Conservation (phyloP, 2,888 invertebrate species). For the Uropetala carovei region DNA sequence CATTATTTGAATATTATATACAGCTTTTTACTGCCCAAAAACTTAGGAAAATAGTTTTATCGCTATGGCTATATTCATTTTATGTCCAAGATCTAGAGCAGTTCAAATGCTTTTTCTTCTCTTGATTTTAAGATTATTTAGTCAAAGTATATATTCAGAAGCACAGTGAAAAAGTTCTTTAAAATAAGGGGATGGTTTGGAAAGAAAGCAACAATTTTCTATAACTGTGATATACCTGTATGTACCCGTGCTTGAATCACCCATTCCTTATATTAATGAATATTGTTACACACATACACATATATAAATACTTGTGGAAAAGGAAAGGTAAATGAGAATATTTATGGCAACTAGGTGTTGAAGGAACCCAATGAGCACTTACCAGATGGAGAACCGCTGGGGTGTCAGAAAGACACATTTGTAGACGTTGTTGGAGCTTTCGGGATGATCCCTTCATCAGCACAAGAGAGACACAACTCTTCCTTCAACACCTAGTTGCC, state of each 20-base stretch:
- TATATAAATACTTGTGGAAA: no score
- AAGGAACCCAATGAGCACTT: no score
- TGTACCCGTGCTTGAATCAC: constrained; percentile 51
- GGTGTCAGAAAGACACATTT: no score
- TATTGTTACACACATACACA: background rate
- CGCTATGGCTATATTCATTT: background rate
- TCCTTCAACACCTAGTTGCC: no score
- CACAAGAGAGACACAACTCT: no score
- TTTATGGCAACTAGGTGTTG: no score
- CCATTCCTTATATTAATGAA: constrained; percentile 61
- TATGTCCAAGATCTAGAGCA: background rate
- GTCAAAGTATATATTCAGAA: background rate
- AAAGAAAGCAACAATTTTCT: constrained; percentile 39
- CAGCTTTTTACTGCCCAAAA: background rate
- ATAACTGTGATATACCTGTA: constrained; percentile 62
- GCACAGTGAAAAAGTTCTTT: background rate
- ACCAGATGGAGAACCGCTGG: no score
- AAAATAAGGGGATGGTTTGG: constrained; percentile 26
- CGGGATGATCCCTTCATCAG: no score
- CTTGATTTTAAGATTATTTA: background rate
- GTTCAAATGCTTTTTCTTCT: background rate
- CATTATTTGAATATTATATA: background rate
- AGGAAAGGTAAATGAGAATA: no score
- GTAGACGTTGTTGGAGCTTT: no score
- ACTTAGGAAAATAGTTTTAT: background rate